Evolutionary conservation across 2,797 vertebrate genomes (phyloP), one percentile per base, ranked within the genome.

Genomic region (Rhyacichthys aspro): DNA sequence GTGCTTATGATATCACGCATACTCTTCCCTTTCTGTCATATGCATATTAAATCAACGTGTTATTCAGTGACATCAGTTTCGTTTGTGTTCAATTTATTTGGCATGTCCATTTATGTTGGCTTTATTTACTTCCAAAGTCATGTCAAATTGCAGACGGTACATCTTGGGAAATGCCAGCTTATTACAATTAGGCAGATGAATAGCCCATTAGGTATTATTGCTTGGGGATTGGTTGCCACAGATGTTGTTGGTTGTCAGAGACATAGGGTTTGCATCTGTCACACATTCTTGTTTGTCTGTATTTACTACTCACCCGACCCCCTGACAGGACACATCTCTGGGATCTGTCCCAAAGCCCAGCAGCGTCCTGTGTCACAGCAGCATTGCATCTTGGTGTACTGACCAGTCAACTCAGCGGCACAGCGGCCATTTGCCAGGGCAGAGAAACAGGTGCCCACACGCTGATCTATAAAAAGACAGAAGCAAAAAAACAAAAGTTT

Each of bases 311-410:
- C 75, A 99, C 98, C 98, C 0, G 96, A 97, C 0, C 97, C 98
- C 15, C 95, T 85, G 48, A 96, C 95, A 0, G 97, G 95, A 58
- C 98, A 99, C 94, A 98, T 96, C 86, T 99, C 98, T 0, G 97
- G 96, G 17, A 94, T 90, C 74, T 93, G 93, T 9, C 94, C 94
- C 0, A 93, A 42, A 15, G 96, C 94, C 98, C 97, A 99, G 88
- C 98, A 99, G 63, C 95, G 95, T 0, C 96, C 96, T 0, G 94
- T 92, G 54, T 99, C 97, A 7, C 98, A 99, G 82, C 98, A 99
- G 67, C 98, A 99, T 62, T 97, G 97, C 86, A 93, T 94, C 86
- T 95, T 95, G 33, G 94, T 97, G 88, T 93, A 96, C 73, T 96
- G 95, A 17, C 95, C 95, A 0, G 81, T 94, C 17, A 94, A 82